A percentile compares a stretch with the other conserved stretches of the same genome.
phyloP scores from a whole-genome alignment of 2,888 invertebrate genomes.

The Eupeodes latifasciatus region DNA sequence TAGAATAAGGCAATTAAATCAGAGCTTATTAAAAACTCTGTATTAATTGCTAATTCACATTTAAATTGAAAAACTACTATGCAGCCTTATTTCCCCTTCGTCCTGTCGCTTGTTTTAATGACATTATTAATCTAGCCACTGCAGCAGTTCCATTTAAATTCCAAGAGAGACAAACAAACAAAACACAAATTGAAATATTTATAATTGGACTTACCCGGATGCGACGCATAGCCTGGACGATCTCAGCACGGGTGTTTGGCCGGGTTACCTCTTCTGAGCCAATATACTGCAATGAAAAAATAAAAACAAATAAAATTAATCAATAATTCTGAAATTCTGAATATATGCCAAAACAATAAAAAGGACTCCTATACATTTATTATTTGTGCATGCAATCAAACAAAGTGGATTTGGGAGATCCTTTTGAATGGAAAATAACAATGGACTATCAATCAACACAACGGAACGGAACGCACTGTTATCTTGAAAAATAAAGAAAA shows the following conservation, averaged over 20 bases:
- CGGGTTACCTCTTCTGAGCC: conserved; percentile 98
- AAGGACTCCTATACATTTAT: neutral
- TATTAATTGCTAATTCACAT: conserved; percentile 61
- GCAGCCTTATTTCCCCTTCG: neutral
- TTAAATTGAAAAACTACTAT: conserved; percentile 32
- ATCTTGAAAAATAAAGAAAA: neutral
- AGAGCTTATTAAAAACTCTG: conserved; percentile 16
- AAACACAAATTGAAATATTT: conserved; percentile 9
- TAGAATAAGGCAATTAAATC: conserved; percentile 45
- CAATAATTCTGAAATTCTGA: conserved; percentile 49
- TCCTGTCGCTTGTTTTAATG: conserved; percentile 8
- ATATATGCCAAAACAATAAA: neutral
- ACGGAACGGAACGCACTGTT: conserved; percentile 31
- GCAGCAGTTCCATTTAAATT: neutral
- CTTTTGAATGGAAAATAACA: neutral
- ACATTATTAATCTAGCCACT: conserved; percentile 45
- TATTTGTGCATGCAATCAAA: conserved; percentile 27
- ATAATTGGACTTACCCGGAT: conserved; percentile 91
- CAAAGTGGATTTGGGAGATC: conserved; percentile 22
- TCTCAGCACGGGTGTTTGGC: conserved; percentile 98
- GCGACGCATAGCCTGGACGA: conserved; percentile 99
- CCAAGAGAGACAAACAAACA: neutral
- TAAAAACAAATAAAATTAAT: conserved; percentile 55
- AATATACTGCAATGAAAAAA: conserved; percentile 93
- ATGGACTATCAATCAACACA: conserved; percentile 54